A percentile compares a stretch with the other conserved stretches of the same genome.
Conservation (phyloP, 2,888 invertebrate genomes). For the Archaeoteleia sp. region DNA sequence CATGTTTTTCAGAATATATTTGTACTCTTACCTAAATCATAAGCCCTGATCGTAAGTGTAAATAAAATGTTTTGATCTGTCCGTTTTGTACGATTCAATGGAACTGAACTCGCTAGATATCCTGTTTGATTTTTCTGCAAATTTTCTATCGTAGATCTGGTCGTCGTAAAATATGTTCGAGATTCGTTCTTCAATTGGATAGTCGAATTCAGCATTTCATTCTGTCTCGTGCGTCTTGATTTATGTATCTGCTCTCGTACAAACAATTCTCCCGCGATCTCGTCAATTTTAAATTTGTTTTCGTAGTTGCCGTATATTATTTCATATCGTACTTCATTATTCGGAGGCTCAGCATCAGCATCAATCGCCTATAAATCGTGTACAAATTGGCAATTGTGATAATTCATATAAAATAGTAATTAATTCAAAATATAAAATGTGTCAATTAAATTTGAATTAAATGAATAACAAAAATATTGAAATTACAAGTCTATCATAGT, state of each 20-base stretch:
- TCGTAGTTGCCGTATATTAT: slow-evolving; percentile 85
- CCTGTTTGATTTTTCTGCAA: slow-evolving; percentile 54
- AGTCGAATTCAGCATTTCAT: slow-evolving; percentile 55
- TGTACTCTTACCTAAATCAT: slow-evolving; percentile 81
- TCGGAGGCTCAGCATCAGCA: slow-evolving; percentile 88
- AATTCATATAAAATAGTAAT: too few species aligned
- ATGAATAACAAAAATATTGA: too few species aligned
- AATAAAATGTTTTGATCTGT: slow-evolving; percentile 77
- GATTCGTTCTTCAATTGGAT: slow-evolving; percentile 55
- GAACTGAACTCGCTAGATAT: slow-evolving; percentile 21
- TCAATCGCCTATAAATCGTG: slow-evolving; percentile 82
- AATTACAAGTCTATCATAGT: too few species aligned
- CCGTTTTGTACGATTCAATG: slow-evolving; percentile 74
- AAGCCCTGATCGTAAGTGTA: slow-evolving; percentile 85
- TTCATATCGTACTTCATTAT: slow-evolving; percentile 90
- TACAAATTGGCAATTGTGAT: too few species aligned
- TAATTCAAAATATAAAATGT: too few species aligned
- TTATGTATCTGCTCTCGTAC: slow-evolving; percentile 77
- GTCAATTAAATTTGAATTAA: too few species aligned
- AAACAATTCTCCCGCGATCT: slow-evolving; percentile 84
- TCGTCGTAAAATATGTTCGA: slow-evolving; percentile 33
- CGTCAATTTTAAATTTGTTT: slow-evolving; percentile 84
- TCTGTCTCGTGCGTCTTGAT: slow-evolving; percentile 63
- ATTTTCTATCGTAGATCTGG: slow-evolving; percentile 60
- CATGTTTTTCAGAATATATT: too few species aligned